Percentiles rank a stretch among this genome's conserved stretches.
These are phyloP conservation scores for Trachelus troglodyta DNA, from an alignment of 2,888 invertebrate species.

Conservation along the genomic window DNA sequence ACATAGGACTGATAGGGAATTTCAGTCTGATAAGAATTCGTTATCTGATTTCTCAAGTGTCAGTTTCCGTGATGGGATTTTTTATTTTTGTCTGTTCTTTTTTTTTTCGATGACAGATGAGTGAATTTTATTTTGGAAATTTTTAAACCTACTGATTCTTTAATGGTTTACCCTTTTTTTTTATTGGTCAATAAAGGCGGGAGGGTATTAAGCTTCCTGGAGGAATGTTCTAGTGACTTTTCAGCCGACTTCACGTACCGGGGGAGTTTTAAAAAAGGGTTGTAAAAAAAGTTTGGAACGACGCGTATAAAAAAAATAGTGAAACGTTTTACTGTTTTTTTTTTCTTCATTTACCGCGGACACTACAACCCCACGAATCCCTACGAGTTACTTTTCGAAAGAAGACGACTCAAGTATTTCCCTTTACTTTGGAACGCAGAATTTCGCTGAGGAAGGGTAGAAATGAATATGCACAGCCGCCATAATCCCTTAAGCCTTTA, in stretches of 20 bases:
- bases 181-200: neutral
- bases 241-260: constrained; percentile 12
- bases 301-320: constrained; percentile 19
- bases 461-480: constrained; percentile 15
- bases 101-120: constrained; percentile 9
- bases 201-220: constrained; percentile 5
- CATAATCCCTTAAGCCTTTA: constrained; percentile 35
- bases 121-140: neutral
- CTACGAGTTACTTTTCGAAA: neutral
- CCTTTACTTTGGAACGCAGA: constrained; percentile 18
- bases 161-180: neutral
- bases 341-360: neutral
- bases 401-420: constrained; percentile 17
- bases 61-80: neutral
- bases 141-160: neutral
- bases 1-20: neutral
- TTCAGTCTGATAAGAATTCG: neutral
- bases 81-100: neutral
- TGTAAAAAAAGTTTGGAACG: constrained; percentile 6
- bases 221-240: constrained; percentile 34
- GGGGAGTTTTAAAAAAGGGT: constrained; percentile 17
- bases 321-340: constrained; percentile 36
- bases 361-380: neutral
- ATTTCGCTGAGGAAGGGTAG: constrained; percentile 16
- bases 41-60: neutral